A percentile compares a stretch with the other conserved stretches of the same genome.
Conservation (phyloP, 2,888 invertebrate species). For the Isoperla grammatica region DNA sequence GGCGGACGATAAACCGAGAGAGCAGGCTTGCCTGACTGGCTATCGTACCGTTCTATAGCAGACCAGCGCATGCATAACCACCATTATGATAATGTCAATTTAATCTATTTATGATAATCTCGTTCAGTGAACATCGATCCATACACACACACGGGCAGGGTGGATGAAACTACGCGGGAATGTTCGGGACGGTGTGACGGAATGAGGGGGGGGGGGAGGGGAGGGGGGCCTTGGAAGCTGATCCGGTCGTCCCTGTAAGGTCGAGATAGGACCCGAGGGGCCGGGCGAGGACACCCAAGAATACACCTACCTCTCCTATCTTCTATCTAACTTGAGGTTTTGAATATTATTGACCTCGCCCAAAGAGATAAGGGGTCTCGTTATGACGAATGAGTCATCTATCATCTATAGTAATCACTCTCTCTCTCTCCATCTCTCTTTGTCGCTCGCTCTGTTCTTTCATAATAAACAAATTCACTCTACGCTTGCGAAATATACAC, state of each 20-base stretch:
- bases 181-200: too few relatives aligned
- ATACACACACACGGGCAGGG: too few relatives aligned
- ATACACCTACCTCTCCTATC: background rate
- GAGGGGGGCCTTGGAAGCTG: conserved; percentile 8
- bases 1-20: background rate
- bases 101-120: background rate
- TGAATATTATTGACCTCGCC: background rate
- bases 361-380: too few relatives aligned
- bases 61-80: background rate
- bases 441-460: too few relatives aligned
- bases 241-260: conserved; percentile 11
- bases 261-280: background rate
- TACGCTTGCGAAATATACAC: too few relatives aligned
- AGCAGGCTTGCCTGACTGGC: background rate
- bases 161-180: too few relatives aligned
- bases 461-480: too few relatives aligned
- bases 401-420: too few relatives aligned
- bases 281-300: background rate
- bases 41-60: background rate
- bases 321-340: background rate
- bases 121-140: too few relatives aligned
- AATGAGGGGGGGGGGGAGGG: too few relatives aligned
- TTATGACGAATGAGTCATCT: too few relatives aligned
- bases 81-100: background rate
- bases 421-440: too few relatives aligned